phyloP scores from a whole-genome alignment of 2,113 vertebrate genomes.

The Nesoenas mayeri region DNA sequence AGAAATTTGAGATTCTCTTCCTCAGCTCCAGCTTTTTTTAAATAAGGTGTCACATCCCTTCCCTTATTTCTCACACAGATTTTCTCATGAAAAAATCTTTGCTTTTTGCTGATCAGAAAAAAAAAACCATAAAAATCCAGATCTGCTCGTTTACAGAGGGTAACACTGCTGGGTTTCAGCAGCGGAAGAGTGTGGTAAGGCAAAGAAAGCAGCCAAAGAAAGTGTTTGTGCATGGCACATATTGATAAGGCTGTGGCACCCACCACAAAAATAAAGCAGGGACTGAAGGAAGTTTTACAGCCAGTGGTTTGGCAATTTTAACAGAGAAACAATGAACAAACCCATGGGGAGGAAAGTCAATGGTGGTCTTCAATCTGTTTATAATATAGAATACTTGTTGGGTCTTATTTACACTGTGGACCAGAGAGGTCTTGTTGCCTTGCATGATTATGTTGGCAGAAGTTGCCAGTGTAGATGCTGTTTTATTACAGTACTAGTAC shows the following conservation, averaged over 20 bases:
- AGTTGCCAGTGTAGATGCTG: background rate
- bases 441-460: background rate
- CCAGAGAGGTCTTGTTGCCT: background rate
- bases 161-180: background rate
- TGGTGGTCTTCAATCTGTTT: slow-evolving; percentile 52
- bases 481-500: background rate
- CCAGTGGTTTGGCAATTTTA: slow-evolving; percentile 37
- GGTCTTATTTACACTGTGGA: background rate
- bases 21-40: background rate
- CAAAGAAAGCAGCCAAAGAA: background rate
- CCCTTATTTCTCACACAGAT: background rate
- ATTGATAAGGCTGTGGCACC: background rate
- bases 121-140: accelerated
- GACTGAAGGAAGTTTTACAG: slow-evolving; percentile 17
- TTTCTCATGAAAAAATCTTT: slow-evolving; percentile 1
- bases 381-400: background rate
- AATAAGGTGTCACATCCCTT: slow-evolving; percentile 15
- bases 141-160: background rate
- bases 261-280: background rate
- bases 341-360: background rate
- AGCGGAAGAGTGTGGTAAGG: background rate
- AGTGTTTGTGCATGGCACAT: background rate
- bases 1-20: background rate
- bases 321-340: slow-evolving; percentile 32
- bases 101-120: background rate